Base-by-base conservation (phyloP, 2,888 invertebrate genomes). In the Dicranocentrus wangi region DNA sequence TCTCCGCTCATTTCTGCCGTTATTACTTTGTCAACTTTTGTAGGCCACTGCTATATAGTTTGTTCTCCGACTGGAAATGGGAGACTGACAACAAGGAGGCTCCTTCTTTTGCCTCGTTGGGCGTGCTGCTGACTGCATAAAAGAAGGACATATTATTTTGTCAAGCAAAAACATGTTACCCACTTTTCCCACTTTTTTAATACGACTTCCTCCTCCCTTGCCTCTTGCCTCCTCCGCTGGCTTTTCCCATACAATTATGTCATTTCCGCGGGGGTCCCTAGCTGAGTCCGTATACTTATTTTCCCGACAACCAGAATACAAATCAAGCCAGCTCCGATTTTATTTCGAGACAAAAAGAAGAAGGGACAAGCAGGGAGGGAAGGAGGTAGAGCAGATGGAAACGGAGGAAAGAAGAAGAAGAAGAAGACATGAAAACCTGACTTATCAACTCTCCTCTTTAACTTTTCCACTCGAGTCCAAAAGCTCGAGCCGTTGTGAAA, bases 11-110 rank as follows among this genome's bases (percentile, higher is more conserved):
- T 21, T 53, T 68, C 32, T 68, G 21, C 25, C 27, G 27, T 47
- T 68, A 68, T 51, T 68, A 51, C 21, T 68, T 68, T 42, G 39
- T 68, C 68, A 42, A 13, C 32, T 61, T 19, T 1, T 61, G 19
- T 15, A 19, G n/a, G 15, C 17, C 23, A 5, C 53, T 53, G 3
- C 23, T 17, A 2, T 25, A 27, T 60, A 15, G 10, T 27, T 10
- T 60, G 19, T 19, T 55, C 21, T 55, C 7, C 55, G 13, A 13
- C 21, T 21, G 21, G 19, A 55, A 13, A 17, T n/a, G 17, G 5
- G 23, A 23, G 10, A 25, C 23, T 19, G 27, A 60, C 60, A 27
- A 47, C 47, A n/a, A n/a, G n/a, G n/a, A n/a, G 47, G 17, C 47
- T 47, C 47, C 17, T 15, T 47, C 5, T 47, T 10, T 32, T 32